Evolutionary conservation across 2,797 vertebrate genomes (phyloP).

Genomic region (Choloepus didactylus): DNA sequence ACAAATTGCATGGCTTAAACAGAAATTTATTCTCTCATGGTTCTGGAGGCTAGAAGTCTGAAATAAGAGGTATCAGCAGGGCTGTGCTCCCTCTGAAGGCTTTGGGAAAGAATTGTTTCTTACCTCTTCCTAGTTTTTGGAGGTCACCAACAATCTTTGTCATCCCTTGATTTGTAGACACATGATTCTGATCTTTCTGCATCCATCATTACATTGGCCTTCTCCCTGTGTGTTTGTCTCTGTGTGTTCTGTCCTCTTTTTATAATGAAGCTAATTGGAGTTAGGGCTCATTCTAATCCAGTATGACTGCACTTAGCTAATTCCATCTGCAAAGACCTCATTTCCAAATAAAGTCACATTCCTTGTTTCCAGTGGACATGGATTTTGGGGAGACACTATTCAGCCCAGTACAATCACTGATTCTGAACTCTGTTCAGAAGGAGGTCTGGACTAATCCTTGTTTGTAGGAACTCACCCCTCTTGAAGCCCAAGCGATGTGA

Average conservation of each 20-base stretch:
- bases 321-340: not conserved
- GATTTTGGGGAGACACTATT: not conserved
- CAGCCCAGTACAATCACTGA: not conserved
- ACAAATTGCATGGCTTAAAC: not conserved
- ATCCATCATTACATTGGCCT: not conserved
- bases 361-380: not conserved
- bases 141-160: not conserved
- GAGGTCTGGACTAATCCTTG: not conserved
- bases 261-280: not conserved
- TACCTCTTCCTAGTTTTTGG: not conserved
- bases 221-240: not conserved
- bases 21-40: not conserved
- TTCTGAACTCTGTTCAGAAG: slow-evolving; percentile 19
- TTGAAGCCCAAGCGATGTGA: not conserved
- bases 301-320: not conserved
- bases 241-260: not conserved
- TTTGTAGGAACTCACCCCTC: not conserved
- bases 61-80: not conserved
- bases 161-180: too few species aligned
- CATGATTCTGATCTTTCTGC: not conserved
- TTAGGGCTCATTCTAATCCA: not conserved
- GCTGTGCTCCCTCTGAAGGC: not conserved
- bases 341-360: not conserved
- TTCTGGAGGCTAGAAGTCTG: not conserved
- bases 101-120: not conserved